Percentiles rank a stretch among this genome's conserved stretches.
Conservation (phyloP, 1,140 invertebrate species). For the Trichonephila inaurata region DNA sequence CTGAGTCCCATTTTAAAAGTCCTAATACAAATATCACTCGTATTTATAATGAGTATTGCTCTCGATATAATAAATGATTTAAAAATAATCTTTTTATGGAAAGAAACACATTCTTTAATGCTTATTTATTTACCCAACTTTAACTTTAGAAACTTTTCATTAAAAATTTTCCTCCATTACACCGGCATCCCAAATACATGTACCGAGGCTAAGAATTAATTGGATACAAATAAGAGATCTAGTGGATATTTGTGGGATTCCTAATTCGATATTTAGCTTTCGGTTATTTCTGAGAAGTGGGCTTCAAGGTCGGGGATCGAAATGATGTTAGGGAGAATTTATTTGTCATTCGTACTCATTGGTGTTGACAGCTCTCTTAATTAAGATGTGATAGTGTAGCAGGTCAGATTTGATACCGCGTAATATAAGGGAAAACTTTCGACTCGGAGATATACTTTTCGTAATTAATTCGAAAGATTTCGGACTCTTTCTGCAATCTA, state of each 20-base stretch:
- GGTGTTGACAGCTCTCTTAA: slow-evolving; percentile 21
- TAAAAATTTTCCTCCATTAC: not conserved
- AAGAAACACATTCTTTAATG: too few relatives aligned
- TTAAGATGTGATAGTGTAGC: slow-evolving; percentile 13
- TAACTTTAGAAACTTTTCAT: too few relatives aligned
- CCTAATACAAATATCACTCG: too few relatives aligned
- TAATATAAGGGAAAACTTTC: not conserved
- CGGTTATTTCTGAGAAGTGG: slow-evolving; percentile 22
- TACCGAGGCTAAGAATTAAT: not conserved
- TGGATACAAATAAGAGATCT: not conserved
- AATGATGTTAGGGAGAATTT: slow-evolving; percentile 10
- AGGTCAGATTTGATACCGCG: not conserved
- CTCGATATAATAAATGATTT: too few relatives aligned
- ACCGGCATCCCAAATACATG: not conserved
- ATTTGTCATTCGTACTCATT: not conserved
- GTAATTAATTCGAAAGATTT: not conserved
- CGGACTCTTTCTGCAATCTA: not conserved
- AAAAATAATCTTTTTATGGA: too few relatives aligned
- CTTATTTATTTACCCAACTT: too few relatives aligned
- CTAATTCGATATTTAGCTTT: slow-evolving; percentile 35
- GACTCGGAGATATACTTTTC: not conserved
- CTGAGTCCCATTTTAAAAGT: too few relatives aligned
- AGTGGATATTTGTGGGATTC: not conserved
- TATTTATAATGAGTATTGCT: too few relatives aligned
- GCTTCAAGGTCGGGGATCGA: not conserved